phyloP scores from a whole-genome alignment of 2,888 invertebrate genomes.

The Patella caerulea region DNA sequence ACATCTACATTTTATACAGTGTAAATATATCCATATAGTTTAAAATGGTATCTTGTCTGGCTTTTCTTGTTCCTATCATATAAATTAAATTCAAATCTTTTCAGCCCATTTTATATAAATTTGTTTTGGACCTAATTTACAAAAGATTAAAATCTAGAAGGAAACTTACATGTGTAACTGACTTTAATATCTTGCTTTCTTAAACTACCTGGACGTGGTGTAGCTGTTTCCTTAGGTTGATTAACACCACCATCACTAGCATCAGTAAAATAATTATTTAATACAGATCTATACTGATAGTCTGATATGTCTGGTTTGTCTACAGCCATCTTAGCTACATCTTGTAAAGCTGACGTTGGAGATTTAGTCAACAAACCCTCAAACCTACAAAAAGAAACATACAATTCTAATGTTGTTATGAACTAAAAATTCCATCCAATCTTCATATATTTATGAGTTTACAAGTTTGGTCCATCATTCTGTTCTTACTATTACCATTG shows the following conservation, averaged over 20 bases:
- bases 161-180: slow-evolving; percentile 57
- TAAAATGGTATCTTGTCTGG: background rate
- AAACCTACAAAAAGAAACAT: slow-evolving; percentile 34
- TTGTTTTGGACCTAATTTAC: no score
- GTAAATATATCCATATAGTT: background rate
- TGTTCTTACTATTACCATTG: no score
- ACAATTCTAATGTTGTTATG: background rate
- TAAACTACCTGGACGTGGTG: slow-evolving; percentile 11
- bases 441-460: no score
- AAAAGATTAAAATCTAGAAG: no score
- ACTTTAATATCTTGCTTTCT: slow-evolving; percentile 51
- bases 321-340: slow-evolving; percentile 46
- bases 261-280: slow-evolving; percentile 60
- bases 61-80: background rate
- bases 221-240: slow-evolving; percentile 39
- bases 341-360: slow-evolving; percentile 55
- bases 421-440: no score
- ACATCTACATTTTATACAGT: no score
- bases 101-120: no score
- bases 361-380: slow-evolving; percentile 61
- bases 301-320: slow-evolving; percentile 13
- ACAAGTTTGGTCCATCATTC: no score
- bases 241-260: slow-evolving; percentile 51
- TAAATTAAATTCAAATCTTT: no score
- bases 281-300: slow-evolving; percentile 39